Evolutionary conservation across 1,140 invertebrate species (phyloP), one percentile per base, ranked within the genome.

Genomic region (Lutraria rhynchaena): DNA sequence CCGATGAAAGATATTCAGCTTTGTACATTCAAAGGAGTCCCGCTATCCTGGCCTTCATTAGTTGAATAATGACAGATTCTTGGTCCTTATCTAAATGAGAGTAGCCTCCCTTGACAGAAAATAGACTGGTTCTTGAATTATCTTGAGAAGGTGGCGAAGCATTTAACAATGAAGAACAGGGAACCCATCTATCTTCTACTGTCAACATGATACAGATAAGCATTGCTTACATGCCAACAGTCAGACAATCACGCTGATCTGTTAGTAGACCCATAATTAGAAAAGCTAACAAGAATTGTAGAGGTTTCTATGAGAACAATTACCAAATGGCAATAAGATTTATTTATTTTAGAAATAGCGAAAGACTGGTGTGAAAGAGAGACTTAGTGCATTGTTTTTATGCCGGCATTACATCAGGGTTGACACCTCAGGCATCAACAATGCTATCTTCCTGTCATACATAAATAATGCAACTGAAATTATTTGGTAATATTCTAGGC

Each of bases 181-280:
- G 55, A 73, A 73, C 70, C 70, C 31, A 73, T 73, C 70, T 44
- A 73, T 73, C 70, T 57, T 58, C 53, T 35, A 58, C 70, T 73
- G 70, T 73, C 70, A 73, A 73, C 63, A 67, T 46, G 63, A 49
- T 29, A 49, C 70, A 58, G 70, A 73, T 73, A 57, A 73, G 70
- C 70, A 57, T 73, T 73, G 37, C 70, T 58, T 13, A 31, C 17
- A 73, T 73, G 53, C 70, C 70, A 73, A 41, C 24, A 67, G n/a
- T 67, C 41, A 46, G 31, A 29, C 31, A 29, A 67, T 67, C 63
- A 31, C 41, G 44, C 37, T 46, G 44, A 67, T 67, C 41, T 46
- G 63, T 67, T 46, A 67, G 37, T 67, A 67, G 22, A 49, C 22
- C 44, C 19, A 49, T 67, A 67, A 67, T 67, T 67, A 49, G 63